These are phyloP conservation scores for Euphonia xanthogaster DNA, from an alignment of 2,797 vertebrate genomes.

Conservation along the genomic window DNA sequence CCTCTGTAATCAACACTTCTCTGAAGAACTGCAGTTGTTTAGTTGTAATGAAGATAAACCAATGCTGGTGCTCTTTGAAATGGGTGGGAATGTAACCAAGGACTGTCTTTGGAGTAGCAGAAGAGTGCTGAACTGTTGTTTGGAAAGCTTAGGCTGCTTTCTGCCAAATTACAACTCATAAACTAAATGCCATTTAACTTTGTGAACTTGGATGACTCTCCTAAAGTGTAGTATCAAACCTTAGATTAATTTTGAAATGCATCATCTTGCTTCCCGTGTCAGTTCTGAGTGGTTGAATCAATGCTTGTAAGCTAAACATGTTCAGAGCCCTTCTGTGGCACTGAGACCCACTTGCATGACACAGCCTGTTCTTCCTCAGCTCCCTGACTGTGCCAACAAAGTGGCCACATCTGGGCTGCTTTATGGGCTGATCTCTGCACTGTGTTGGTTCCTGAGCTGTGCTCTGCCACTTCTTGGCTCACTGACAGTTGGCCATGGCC, in stretches of 20 bases:
- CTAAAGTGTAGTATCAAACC: background rate
- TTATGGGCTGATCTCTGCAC: background rate
- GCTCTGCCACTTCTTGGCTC: background rate
- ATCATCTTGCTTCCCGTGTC: background rate
- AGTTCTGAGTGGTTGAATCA: background rate
- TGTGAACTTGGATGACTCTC: background rate
- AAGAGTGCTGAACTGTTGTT: background rate
- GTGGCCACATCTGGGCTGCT: background rate
- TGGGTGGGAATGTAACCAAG: background rate
- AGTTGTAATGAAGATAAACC: background rate
- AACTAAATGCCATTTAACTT: background rate
- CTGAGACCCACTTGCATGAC: background rate
- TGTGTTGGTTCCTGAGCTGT: background rate
- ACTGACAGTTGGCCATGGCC: background rate
- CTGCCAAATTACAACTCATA: background rate
- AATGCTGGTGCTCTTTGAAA: background rate
- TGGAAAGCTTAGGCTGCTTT: background rate
- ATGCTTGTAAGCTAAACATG: fast-evolving
- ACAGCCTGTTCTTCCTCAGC: background rate
- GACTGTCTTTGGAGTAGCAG: background rate
- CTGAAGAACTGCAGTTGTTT: background rate
- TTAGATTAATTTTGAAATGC: background rate
- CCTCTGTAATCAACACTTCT: background rate
- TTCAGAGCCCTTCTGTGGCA: background rate
- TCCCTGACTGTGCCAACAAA: background rate